Base-by-base conservation (phyloP, 1,140 invertebrate species). In the Dendrolimus kikuchii region DNA sequence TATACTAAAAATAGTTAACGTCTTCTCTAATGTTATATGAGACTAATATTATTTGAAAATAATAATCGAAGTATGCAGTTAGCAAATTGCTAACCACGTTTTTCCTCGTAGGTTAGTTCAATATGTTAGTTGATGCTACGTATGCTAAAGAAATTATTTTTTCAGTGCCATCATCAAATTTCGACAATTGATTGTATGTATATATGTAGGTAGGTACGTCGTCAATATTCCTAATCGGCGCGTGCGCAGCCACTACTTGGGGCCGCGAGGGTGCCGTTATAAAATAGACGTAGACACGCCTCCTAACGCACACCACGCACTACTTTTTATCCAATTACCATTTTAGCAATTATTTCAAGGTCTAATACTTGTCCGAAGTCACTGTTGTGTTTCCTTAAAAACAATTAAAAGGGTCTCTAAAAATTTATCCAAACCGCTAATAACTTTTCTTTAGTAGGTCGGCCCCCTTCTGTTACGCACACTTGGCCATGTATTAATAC, bases 241-340 rank as follows among this genome's bases (percentile, higher is more conserved):
- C 55, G 63, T 60, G 59, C 53, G 69, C 56, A 53, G 64, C 55
- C 68, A 62, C 68, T 72, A 64, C 64, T 68, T 59, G 79, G 74
- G 79, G 79, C 79, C 77, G 69, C 75, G 41, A 63, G 77, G 77
- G 76, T 79, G 70, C 65, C 60, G 54, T 50, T 67, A 59, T 46
- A 46, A 53, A 55, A 60, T 48, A 49, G 52, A 51, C 62, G 48
- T 51, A 52, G 74, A 67, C 77, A 78, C 77, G 77, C 77, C 77
- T 76, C 59, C 68, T 57, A 43, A 55, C 58, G 10, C 55, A 50
- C 50, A 48, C 51, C 48, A 57, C 59, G 47, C 46, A 53, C 42
- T 38, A 8, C 42, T 42, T 7, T 50, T 51, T 42, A 59, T 51
- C 38, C 46, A 38, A 7, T 7, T 38, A 48, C 38, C 38, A 38